Evolutionary conservation across 2,797 vertebrate genomes (phyloP), one percentile per base, ranked within the genome.

Genomic region (Huso huso): DNA sequence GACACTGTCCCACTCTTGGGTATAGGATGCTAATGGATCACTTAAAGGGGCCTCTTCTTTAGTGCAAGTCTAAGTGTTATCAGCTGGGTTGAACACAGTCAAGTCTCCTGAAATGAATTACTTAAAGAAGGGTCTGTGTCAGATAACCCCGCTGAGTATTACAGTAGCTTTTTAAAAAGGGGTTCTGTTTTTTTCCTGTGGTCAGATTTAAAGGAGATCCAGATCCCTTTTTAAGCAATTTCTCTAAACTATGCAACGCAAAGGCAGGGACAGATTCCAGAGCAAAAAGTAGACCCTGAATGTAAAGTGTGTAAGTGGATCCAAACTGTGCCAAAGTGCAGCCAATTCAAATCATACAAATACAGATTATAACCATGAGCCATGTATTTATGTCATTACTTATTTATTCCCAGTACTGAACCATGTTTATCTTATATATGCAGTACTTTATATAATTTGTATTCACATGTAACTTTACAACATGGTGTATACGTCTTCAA

Each of bases 11-110:
- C 81, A 75, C 83, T 88, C 86, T 82, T 75, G 73, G 83, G 84
- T 77, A 87, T 85, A 65, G 81, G 81, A 83, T 84, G 70, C 88
- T 90, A 90, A 90, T 90, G 88, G 88, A 90, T 88, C 87, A 87
- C 85, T 90, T 88, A 84, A 88, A 88, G 85, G 81, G 83, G 83
- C 78, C 87, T 88, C 77, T 87, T 81, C 83, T 87, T 89, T 89
- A 88, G 77, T 80, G 82, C 80, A 69, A 51, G 82, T 82, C 86
- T 90, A 86, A 91, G 83, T 85, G 82, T 83, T 87, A 86, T 90
- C 88, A 90, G 86, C 81, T 90, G 89, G 79, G 84, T 82, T 78
- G 83, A 84, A 86, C 81, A 84, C 78, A 83, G 80, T 86, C 72
- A 64, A 85, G 87, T 88, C 84, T 77, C 23, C 67, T 64, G 68